Evolutionary conservation across 2,888 invertebrate species (phyloP), one percentile per base, ranked within the genome.

Genomic region (Colostygia pectinataria): DNA sequence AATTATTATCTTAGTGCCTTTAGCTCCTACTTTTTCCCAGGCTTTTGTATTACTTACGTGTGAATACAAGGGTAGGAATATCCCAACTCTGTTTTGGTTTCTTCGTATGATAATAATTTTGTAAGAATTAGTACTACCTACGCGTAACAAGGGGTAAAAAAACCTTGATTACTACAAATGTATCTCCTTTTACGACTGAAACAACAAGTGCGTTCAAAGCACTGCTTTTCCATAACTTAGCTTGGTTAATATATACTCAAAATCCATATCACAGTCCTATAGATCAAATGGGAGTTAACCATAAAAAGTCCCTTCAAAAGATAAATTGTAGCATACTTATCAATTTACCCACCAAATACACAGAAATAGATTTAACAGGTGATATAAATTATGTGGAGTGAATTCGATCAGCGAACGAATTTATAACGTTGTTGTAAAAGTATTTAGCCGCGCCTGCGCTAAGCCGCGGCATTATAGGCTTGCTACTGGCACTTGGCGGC

Each of bases 381-480:
- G 68, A 72, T 72, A 79, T 82, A 83, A 80, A 81, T 81, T 75
- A 66, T 64, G 57, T 52, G 57, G 61, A 65, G 71, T 69, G 66
- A 74, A 72, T 76, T 41, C 50, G 65, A 63, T 71, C 74, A 82
- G 72, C 74, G 71, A 74, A 72, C 72, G 65, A 75, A 80, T 83
- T 85, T 83, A 86, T 79, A 76, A 68, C 74, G 67, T 57, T 66
- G 80, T 84, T 82, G 77, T 86, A 87, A 88, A 88, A 74, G 83
- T 73, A 80, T 83, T 57, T 82, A 80, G 77, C 61, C 77, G 77
- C 75, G 79, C 79, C 68, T 71, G 80, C 73, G 74, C 58, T 85
- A 86, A 87, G 77, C 80, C 73, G 43, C 20, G 56, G 82, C 63
- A 76, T 85, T 81, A 83, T 65, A 59, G 65, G 63, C 65, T 68